Conservation (phyloP, 2,888 invertebrate genomes). For the Pollenia labialis region DNA sequence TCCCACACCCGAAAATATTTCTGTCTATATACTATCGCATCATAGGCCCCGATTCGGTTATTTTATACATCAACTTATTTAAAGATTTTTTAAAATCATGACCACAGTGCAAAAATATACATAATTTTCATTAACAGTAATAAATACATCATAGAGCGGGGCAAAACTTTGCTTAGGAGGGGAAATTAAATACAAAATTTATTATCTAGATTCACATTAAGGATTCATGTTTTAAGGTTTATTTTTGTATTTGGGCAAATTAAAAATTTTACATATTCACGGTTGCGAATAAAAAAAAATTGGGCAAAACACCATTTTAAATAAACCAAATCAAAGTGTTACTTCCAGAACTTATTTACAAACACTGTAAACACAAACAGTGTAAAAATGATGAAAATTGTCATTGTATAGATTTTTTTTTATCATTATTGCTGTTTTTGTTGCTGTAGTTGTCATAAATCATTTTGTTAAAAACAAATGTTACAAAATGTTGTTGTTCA, state of each 20-base stretch:
- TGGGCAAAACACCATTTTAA: background rate
- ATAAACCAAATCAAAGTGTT: slow-evolving; percentile 12
- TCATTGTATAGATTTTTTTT: slow-evolving; percentile 39
- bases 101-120: background rate
- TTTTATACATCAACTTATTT: too few relatives aligned
- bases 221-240: background rate
- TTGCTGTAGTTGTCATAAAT: slow-evolving; percentile 67
- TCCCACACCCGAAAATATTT: too few relatives aligned
- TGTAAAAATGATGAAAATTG: slow-evolving; percentile 36
- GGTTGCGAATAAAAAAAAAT: background rate
- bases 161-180: background rate
- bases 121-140: background rate
- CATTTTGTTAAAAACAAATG: slow-evolving; percentile 72
- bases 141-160: background rate
- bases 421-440: background rate
- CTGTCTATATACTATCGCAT: too few relatives aligned
- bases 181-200: slow-evolving; percentile 14
- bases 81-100: too few relatives aligned
- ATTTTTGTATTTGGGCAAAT: background rate
- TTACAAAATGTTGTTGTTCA: slow-evolving; percentile 61
- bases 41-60: too few relatives aligned
- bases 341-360: background rate
- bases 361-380: background rate
- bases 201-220: background rate
- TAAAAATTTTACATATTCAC: background rate